A percentile compares a stretch with the other conserved stretches of the same genome.
Conservation (phyloP, 2,113 vertebrate genomes). For the Ailuropoda melanoleuca region DNA sequence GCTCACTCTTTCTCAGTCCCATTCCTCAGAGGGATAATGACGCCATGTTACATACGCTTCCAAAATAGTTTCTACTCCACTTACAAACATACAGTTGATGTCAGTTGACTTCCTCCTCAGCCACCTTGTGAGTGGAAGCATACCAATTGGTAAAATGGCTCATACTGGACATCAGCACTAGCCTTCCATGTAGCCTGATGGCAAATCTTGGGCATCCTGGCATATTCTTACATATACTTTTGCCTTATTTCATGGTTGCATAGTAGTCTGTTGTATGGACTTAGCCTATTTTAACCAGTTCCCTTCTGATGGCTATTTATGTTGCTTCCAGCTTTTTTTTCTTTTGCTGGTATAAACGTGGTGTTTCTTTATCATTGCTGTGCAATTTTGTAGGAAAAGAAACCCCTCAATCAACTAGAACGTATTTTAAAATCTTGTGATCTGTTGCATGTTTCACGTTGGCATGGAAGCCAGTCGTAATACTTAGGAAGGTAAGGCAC, state of each 20-base stretch:
- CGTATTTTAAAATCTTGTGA: constrained; percentile 2
- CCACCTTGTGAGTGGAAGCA: neutral
- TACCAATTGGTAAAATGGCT: neutral
- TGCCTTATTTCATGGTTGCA: neutral
- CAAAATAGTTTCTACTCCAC: neutral
- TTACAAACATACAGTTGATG: neutral
- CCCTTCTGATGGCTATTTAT: neutral
- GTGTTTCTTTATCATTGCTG: neutral
- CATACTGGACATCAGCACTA: neutral
- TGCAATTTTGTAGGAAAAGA: neutral
- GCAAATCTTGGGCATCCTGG: neutral
- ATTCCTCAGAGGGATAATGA: neutral
- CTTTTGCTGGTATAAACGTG: neutral
- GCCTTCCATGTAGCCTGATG: neutral
- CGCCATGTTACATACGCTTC: neutral
- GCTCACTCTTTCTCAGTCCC: neutral
- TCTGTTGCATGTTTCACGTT: neutral
- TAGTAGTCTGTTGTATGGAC: neutral
- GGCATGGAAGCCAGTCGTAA: neutral
- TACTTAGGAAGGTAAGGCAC: neutral
- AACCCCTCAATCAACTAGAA: neutral
- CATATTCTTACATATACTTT: neutral
- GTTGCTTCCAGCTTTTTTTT: neutral
- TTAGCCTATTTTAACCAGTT: neutral
- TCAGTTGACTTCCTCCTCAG: neutral